Evolutionary conservation across 2,888 invertebrate species (phyloP).

Genomic region (Epinotia ramella): DNA sequence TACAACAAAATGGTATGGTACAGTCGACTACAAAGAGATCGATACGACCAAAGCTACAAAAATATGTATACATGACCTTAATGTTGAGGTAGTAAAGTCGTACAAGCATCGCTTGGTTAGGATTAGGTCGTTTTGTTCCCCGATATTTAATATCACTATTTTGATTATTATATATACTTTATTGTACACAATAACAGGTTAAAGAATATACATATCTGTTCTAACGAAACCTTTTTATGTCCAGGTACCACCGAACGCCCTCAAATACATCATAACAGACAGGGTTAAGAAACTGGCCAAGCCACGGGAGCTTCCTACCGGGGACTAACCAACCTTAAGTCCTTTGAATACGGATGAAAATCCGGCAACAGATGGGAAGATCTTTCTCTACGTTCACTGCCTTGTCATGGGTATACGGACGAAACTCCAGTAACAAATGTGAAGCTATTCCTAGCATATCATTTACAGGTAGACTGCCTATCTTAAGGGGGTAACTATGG

Average conservation of each 20-base stretch:
- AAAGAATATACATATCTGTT: too few relatives aligned
- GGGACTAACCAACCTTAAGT: slow-evolving; percentile 8
- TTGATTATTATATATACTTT: too few relatives aligned
- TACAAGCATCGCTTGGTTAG: too few relatives aligned
- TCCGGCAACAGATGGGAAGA: not conserved
- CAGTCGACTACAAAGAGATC: too few relatives aligned
- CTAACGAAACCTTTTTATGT: slow-evolving; percentile 25
- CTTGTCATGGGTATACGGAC: slow-evolving; percentile 25
- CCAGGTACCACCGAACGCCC: slow-evolving; percentile 72
- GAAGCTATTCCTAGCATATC: not conserved
- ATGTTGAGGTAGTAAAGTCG: too few relatives aligned
- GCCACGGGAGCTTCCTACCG: slow-evolving; percentile 62
- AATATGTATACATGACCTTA: too few relatives aligned
- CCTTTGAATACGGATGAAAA: slow-evolving; percentile 9
- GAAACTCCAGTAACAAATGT: slow-evolving; percentile 16
- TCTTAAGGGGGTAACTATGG: not conserved
- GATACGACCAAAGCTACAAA: too few relatives aligned
- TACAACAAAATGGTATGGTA: too few relatives aligned
- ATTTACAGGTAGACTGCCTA: not conserved
- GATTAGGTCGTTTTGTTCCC: too few relatives aligned
- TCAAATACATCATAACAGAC: slow-evolving; percentile 73
- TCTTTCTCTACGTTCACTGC: not conserved
- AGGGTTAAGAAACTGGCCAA: slow-evolving; percentile 71
- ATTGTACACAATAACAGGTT: too few relatives aligned
- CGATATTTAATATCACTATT: not conserved